Base-by-base conservation (phyloP, 2,113 vertebrate species). In the Myocastor coypus region DNA sequence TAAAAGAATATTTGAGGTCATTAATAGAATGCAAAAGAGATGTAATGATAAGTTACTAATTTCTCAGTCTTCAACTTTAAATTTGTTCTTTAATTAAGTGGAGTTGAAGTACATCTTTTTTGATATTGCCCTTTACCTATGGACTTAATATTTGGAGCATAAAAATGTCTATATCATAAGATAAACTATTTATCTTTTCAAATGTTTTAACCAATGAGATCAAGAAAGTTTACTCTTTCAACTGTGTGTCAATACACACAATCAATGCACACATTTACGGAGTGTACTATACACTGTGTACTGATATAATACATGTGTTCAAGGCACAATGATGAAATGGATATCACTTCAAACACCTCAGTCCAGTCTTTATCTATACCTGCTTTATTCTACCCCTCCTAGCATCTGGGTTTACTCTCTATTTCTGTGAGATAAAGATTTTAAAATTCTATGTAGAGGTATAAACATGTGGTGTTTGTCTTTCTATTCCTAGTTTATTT, bases 21-120 rank as follows among this genome's bases (percentile, higher is more conserved):
- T 89, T 73, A 69, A 66, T 97, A 40, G 95, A 97, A 97, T 83
- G 80, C 64, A 96, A 92, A 97, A 50, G 16, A 94, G 24, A 40
- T 92, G 82, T 13, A 89, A 83, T 75, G 84, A 10, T 69, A 14
- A 83, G 73, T 84, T 83, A 46, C 42, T 82, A 94, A 69, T 10
- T 20, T 77, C n/a, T 66, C 57, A 32, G 37, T 94, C 26, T 77
- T 96, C 13, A 82, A 30, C 1, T 85, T 71, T 77, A 52, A n/a
- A 34, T 93, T 81, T 89, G 11, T 92, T 94, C 61, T 83, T 91
- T 89, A 69, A 89, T 91, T 95, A 83, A 81, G 40, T 37, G 82
- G 11, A 61, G 13, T 57, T 52, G 42, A 92, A 95, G 2, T 17
- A 61, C 12, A 11, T 4, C 66, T 83, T 93, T 86, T 95, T 96